phyloP scores from a whole-genome alignment of 2,113 vertebrate genomes.

The Xiphophorus couchianus region DNA sequence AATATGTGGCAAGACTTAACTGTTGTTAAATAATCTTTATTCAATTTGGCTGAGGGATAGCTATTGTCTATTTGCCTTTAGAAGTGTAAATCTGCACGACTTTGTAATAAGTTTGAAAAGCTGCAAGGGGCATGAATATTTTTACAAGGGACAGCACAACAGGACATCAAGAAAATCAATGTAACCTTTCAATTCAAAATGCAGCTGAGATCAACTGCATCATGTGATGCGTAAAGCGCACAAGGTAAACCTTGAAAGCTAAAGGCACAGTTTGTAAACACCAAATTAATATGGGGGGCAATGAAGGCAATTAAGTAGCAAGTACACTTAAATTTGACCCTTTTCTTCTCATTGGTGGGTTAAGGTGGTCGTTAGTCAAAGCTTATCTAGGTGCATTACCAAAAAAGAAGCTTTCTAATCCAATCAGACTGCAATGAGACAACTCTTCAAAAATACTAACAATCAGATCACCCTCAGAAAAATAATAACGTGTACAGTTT shows the following conservation, averaged over 20 bases:
- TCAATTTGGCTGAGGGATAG: too few relatives aligned
- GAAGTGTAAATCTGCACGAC: not conserved
- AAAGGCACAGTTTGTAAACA: not conserved
- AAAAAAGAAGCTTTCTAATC: not conserved
- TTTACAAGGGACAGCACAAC: not conserved
- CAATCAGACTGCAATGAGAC: not conserved
- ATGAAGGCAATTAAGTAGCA: not conserved
- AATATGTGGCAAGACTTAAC: not conserved
- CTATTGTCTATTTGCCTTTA: too few relatives aligned
- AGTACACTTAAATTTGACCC: not conserved
- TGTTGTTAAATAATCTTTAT: not conserved
- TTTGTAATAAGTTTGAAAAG: not conserved
- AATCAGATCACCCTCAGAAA: not conserved
- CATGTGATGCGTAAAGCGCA: conserved; percentile 24
- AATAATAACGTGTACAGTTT: not conserved
- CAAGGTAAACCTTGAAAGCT: conserved; percentile 18
- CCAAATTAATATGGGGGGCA: not conserved
- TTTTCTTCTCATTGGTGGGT: not conserved
- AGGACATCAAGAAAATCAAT: not conserved
- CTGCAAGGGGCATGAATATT: not conserved
- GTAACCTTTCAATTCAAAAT: conserved; percentile 13
- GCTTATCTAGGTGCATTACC: not conserved
- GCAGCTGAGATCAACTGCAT: not conserved
- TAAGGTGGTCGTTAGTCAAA: not conserved
- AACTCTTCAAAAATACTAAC: not conserved